Evolutionary conservation across 1,140 invertebrate species (phyloP).

Genomic region (Nasonia vitripennis): DNA sequence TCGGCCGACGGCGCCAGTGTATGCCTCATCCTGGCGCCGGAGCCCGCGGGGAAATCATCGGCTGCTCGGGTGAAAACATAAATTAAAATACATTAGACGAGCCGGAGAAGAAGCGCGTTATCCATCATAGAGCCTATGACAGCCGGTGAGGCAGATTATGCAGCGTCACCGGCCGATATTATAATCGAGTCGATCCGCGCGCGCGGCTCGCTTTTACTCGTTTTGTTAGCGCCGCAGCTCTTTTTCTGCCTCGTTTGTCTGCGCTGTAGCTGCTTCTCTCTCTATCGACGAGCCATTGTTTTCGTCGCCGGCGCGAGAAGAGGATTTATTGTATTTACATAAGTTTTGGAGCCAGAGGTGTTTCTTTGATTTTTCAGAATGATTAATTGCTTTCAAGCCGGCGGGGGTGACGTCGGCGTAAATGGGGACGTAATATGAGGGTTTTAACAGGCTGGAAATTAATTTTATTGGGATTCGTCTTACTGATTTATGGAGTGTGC

Average conservation of each 20-base stretch:
- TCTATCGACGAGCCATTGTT: not conserved
- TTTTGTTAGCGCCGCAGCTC: not conserved
- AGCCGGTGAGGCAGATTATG: constrained; percentile 50
- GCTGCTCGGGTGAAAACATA: constrained; percentile 61
- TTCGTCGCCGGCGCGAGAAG: not conserved
- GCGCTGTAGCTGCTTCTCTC: not conserved
- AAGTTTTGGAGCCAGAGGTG: not conserved
- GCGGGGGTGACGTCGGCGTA: not conserved
- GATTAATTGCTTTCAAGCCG: not conserved
- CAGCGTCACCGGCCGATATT: constrained; percentile 58
- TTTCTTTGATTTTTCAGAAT: not conserved
- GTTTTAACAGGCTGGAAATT: too few relatives aligned
- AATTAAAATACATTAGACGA: constrained; percentile 62
- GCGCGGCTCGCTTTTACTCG: not conserved
- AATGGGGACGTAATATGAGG: not conserved
- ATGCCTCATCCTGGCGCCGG: not conserved
- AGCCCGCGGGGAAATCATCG: constrained; percentile 53
- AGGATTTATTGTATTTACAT: constrained; percentile 5
- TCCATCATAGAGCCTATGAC: constrained; percentile 59
- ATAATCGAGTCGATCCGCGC: not conserved
- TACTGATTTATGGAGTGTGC: too few relatives aligned
- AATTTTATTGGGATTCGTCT: too few relatives aligned
- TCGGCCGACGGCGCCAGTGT: constrained; percentile 2
- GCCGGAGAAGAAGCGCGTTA: constrained; percentile 42
- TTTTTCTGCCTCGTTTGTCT: not conserved